A percentile compares a stretch with the other conserved stretches of the same genome.
These are phyloP conservation scores for Smittia sp. DNA, from an alignment of 2,888 invertebrate genomes.

Conservation along the genomic window DNA sequence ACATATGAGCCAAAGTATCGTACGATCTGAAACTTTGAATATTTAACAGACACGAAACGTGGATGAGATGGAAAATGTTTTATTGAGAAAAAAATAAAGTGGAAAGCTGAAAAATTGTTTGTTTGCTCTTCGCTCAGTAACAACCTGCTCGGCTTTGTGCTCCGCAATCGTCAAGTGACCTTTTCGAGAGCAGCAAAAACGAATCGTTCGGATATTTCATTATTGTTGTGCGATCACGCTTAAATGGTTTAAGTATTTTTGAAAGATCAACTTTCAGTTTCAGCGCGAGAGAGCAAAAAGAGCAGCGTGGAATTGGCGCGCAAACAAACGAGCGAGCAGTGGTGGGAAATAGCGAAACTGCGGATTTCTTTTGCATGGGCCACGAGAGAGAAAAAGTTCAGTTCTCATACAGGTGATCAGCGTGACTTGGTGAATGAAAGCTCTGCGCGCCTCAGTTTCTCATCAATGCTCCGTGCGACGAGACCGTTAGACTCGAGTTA, in stretches of 20 bases:
- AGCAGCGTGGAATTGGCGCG: not conserved
- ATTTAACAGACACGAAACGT: no score
- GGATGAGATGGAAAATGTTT: not conserved
- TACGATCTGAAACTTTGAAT: no score
- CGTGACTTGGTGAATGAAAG: not conserved
- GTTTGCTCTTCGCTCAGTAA: not conserved
- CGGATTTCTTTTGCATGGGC: not conserved
- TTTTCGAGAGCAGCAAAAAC: conserved; percentile 5
- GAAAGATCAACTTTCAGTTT: conserved; percentile 31
- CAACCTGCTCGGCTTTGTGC: conserved; percentile 1
- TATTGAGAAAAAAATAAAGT: not conserved
- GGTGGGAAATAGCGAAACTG: not conserved
- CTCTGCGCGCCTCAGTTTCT: not conserved
- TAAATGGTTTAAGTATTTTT: conserved; percentile 11
- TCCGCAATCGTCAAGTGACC: conserved; percentile 9
- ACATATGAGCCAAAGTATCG: no score
- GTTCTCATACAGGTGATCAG: conserved; percentile 11
- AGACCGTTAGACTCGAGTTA: not conserved
- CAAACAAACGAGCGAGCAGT: not conserved
- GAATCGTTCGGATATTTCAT: not conserved
- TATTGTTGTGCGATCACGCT: not conserved
- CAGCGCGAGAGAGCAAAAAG: not conserved
- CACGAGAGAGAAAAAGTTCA: not conserved
- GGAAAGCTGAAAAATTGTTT: not conserved
- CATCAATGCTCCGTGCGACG: conserved; percentile 6